Conservation (phyloP, 2,113 vertebrate species). For the Dipodomys ordii region DNA sequence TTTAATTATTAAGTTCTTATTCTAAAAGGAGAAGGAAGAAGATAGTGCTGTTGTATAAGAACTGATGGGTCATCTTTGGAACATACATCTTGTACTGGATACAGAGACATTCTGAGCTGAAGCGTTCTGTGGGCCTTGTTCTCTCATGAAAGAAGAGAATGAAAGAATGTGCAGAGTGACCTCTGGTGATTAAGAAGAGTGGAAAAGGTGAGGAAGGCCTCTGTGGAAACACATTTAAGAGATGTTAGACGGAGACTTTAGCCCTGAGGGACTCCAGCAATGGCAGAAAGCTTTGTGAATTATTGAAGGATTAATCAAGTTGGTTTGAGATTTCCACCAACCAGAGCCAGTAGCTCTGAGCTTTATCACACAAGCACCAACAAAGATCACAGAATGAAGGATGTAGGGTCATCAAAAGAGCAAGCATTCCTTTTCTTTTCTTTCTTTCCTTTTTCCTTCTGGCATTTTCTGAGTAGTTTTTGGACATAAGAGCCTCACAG, state of each 20-base stretch:
- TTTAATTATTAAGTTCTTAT: neutral
- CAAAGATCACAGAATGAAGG: neutral
- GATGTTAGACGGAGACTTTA: slow-evolving; percentile 9
- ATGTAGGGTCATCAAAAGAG: neutral
- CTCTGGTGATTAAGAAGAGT: neutral
- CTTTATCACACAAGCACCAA: neutral
- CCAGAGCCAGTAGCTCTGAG: neutral
- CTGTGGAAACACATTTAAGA: slow-evolving; percentile 30
- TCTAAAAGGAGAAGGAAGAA: neutral
- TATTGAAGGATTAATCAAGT: neutral
- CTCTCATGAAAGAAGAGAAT: slow-evolving; percentile 20
- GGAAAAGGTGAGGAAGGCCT: slow-evolving; percentile 22
- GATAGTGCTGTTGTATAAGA: neutral
- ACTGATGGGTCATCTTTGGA: neutral
- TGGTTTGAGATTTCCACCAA: neutral
- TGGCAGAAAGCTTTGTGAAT: neutral
- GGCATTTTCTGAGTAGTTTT: too few relatives aligned
- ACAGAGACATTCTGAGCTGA: slow-evolving; percentile 44
- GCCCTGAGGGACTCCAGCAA: neutral
- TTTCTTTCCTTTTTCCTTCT: too few relatives aligned
- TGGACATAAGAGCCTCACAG: too few relatives aligned
- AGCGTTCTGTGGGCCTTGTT: neutral
- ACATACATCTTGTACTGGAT: slow-evolving; percentile 3
- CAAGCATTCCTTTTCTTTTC: neutral
- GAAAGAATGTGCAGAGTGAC: neutral